Base-by-base conservation (phyloP, 2,888 invertebrate genomes). In the Tipula lateralis region DNA sequence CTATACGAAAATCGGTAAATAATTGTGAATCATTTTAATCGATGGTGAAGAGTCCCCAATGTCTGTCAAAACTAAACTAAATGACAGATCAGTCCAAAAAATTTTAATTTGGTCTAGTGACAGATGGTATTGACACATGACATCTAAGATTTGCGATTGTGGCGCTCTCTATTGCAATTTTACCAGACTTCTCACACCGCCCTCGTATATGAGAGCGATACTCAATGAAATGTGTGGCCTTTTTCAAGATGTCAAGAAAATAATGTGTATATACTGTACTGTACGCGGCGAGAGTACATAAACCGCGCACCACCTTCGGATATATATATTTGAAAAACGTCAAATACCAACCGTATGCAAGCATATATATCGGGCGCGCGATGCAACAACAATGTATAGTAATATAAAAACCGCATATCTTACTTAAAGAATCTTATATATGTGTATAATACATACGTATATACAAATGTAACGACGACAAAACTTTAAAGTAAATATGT, bases 381-480 rank as follows among this genome's bases (percentile, higher is more conserved):
- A 3, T 12, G 2, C 66, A 66, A 66, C 24, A 66, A 66, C 66
- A 66, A 66, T 66, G 3, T 24, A 66, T 66, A 66, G 4, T 24
- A 66, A 50, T 50, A 50, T 16, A 16, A 50, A 50, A 66, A 66
- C 9, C 66, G 24, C 66, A 66, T 50, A 66, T 66, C 66, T 66
- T 66, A 24, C 66, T 24, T 66, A 24, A 24, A 66, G 24, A 66
- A 66, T 66, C 24, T 66, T 66, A 66, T 24, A n/a, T n/a, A n/a
- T n/a, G n/a, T n/a, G n/a, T n/a, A n/a, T n/a, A n/a, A n/a, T n/a
- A n/a, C n/a, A n/a, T n/a, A n/a, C n/a, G n/a, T n/a, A n/a, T n/a
- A n/a, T n/a, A n/a, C n/a, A 50, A 50, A 66, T 66, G 66, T 66
- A 66, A 66, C 24, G 66, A 66, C 66, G 66, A 66, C 66, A 66